phyloP scores from a whole-genome alignment of 2,113 vertebrate species.

The Dicentrarchus labrax region DNA sequence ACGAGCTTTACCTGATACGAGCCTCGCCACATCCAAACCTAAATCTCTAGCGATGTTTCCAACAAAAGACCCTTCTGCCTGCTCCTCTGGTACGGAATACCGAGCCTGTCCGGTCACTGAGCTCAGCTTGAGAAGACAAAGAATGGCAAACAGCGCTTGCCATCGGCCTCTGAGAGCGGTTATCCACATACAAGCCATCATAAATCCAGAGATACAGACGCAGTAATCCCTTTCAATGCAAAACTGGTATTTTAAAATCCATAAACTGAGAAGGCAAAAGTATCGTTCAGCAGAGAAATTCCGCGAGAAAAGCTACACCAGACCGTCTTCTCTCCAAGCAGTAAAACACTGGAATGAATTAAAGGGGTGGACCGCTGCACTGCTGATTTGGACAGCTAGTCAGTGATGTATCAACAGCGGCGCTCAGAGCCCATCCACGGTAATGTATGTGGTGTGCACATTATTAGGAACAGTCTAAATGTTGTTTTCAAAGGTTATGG shows the following conservation, averaged over 20 bases:
- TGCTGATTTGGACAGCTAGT: neutral
- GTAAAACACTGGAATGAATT: conserved; percentile 10
- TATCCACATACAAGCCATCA: conserved; percentile 40
- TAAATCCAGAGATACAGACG: conserved; percentile 6
- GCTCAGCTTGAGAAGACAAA: conserved; percentile 65
- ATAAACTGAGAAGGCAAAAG: accelerated
- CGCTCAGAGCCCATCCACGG: conserved; percentile 69
- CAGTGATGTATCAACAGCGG: conserved; percentile 78
- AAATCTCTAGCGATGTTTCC: conserved; percentile 75
- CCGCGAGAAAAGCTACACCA: neutral
- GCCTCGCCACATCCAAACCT: conserved; percentile 79
- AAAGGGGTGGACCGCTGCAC: conserved; percentile 40
- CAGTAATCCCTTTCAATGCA: neutral
- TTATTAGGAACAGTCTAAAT: neutral
- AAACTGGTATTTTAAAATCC: accelerated
- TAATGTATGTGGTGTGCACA: conserved; percentile 4
- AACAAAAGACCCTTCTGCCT: no score
- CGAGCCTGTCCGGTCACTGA: no score
- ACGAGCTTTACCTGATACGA: conserved; percentile 82
- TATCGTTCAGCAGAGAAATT: neutral
- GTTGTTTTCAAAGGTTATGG: no score
- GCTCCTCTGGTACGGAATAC: no score
- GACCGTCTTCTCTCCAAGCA: neutral
- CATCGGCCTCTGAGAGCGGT: conserved; percentile 41
- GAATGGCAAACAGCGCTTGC: conserved; percentile 57